These are phyloP conservation scores for Muschampia plurimacula DNA, from an alignment of 2,888 invertebrate species.

Conservation along the genomic window DNA sequence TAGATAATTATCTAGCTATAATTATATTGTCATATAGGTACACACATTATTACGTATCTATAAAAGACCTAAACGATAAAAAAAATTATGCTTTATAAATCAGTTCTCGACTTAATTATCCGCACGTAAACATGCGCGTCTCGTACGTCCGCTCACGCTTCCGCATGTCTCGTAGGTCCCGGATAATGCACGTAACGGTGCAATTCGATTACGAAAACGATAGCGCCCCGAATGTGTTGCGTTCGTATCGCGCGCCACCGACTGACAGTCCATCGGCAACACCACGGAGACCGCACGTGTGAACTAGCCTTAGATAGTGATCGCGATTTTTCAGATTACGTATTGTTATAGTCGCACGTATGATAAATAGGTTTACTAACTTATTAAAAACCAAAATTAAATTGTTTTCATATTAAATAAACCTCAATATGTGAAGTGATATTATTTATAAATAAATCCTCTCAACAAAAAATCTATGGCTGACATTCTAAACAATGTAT, in stretches of 20 bases:
- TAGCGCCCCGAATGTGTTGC: slow-evolving; percentile 53
- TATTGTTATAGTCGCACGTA: slow-evolving; percentile 19
- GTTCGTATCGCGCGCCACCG: slow-evolving; percentile 19
- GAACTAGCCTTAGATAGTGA: slow-evolving; percentile 18
- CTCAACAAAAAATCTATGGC: slow-evolving; percentile 44
- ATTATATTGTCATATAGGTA: too few relatives aligned
- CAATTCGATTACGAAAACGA: slow-evolving; percentile 68
- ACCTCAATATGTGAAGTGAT: slow-evolving; percentile 15
- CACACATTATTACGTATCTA: too few relatives aligned
- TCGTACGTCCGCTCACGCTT: slow-evolving; percentile 47
- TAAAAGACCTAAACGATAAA: too few relatives aligned
- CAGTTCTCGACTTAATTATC: slow-evolving; percentile 12
- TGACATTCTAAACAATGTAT: slow-evolving; percentile 59
- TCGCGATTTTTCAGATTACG: slow-evolving; percentile 16
- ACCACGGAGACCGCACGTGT: slow-evolving; percentile 61
- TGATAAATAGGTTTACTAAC: slow-evolving; percentile 29
- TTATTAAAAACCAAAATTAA: slow-evolving; percentile 10
- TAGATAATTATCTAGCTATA: neutral
- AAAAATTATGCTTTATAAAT: neutral
- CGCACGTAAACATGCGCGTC: slow-evolving; percentile 24
- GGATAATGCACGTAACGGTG: slow-evolving; percentile 56
- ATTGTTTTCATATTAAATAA: neutral
- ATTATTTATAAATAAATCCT: slow-evolving; percentile 45
- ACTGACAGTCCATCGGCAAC: slow-evolving; percentile 61
- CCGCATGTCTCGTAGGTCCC: slow-evolving; percentile 41